Base-by-base conservation (phyloP, 2,113 vertebrate species). In the Tyrannus savana region DNA sequence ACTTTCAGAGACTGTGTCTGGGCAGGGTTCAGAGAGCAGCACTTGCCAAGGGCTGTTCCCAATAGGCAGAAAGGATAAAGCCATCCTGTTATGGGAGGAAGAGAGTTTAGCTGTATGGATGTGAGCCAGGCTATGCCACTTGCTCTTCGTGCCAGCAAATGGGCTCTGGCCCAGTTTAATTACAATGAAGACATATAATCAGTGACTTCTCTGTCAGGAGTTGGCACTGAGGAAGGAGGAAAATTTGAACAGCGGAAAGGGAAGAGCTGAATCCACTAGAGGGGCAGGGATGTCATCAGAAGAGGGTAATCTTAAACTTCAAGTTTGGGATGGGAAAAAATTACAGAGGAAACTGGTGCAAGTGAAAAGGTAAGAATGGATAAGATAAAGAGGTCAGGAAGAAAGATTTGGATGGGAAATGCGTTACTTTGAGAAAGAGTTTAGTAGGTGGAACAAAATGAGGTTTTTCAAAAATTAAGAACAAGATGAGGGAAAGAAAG, bases 181-280 rank as follows among this genome's bases (percentile, higher is more conserved):
- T 96, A 97, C 93, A 96, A 97, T 96, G 86, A 97, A 97, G 96
- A 97, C 93, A 78, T 96, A 95, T 91, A 96, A 97, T 96, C 91
- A 90, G 91, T 72, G 69, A 87, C 68, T 96, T 85, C 84, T 95
- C 96, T 96, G 95, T 93, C 93, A 95, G 80, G n/a, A 6, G 0
- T 10, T 97, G 94, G 95, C 96, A 87, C 47, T 0, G 7, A 49
- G 79, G 60, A 94, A 93, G 52, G 35, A 83, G 46, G 39, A 73
- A 86, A 94, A 90, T 68, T 68, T 85, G 77, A 74, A 44, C 14
- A 52, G 75, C 0, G 0, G 72, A 88, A 85, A 93, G 19, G 47
- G 76, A 92, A 92, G 60, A 81, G 68, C 47, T 92, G 83, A 84
- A 92, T 68, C 33, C 79, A 84, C 21, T 75, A 68, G 56, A 89